Evolutionary conservation across 92 coral and sea anemone species (phyloP).

Genomic region (Porites rus): DNA sequence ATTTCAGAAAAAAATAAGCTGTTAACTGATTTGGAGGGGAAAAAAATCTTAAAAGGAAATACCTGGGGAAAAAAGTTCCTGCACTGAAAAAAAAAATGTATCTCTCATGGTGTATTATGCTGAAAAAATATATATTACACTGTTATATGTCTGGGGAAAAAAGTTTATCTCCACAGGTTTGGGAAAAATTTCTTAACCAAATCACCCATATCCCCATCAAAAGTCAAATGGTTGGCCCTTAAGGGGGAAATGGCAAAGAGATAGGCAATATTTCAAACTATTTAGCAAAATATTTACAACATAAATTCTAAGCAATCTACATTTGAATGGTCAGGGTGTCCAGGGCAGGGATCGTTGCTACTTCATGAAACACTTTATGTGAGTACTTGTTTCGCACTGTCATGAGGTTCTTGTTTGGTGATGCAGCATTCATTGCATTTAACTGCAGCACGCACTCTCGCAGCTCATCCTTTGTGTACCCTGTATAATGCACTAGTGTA

Average conservation of each 20-base stretch:
- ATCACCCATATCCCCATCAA: neutral
- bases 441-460: constrained; percentile 82
- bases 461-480: constrained; percentile 79
- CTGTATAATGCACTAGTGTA: constrained; percentile 89
- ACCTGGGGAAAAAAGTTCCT: too few species aligned
- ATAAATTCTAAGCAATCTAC: neutral
- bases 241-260: neutral
- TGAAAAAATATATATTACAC: too few species aligned
- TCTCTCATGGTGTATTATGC: too few species aligned
- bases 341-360: constrained; percentile 88
- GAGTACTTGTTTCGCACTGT: constrained; percentile 94
- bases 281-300: neutral
- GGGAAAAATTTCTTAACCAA: too few species aligned
- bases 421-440: constrained; percentile 84
- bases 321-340: constrained; percentile 81
- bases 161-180: too few species aligned
- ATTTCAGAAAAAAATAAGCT: too few species aligned
- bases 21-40: too few species aligned
- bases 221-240: neutral
- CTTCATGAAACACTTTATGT: constrained; percentile 93
- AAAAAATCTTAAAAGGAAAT: too few species aligned
- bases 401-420: constrained; percentile 91
- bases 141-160: too few species aligned
- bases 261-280: neutral
- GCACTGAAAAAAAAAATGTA: too few species aligned